Percentiles rank a stretch among this genome's conserved stretches.
These are phyloP conservation scores for Pherbina coryleti DNA, from an alignment of 2,888 invertebrate genomes.

Conservation along the genomic window DNA sequence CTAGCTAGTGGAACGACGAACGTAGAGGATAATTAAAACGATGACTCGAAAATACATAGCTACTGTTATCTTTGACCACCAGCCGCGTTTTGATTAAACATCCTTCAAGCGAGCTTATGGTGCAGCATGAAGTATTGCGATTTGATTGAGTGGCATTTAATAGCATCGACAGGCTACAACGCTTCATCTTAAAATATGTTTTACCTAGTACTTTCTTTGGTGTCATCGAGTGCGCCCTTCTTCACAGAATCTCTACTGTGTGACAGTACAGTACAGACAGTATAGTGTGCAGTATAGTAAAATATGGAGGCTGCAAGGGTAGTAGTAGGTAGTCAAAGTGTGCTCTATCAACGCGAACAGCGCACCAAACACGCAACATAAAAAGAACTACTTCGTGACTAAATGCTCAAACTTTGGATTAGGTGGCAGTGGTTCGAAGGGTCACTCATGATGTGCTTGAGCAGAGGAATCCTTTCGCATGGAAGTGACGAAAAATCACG, in stretches of 20 bases:
- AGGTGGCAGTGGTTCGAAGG: conserved; percentile 17
- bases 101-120: background rate
- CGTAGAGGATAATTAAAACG: conserved; percentile 63
- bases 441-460: conserved; percentile 8
- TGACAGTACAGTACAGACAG: background rate
- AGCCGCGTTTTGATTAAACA: conserved; percentile 47
- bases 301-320: background rate
- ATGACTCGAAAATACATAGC: conserved; percentile 67
- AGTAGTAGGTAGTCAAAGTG: conserved; percentile 15
- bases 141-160: background rate
- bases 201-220: background rate
- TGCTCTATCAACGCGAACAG: conserved; percentile 27
- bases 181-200: background rate
- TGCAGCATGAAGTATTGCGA: background rate
- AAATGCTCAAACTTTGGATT: conserved; percentile 18
- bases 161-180: background rate
- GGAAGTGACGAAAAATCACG: background rate
- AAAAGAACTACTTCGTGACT: conserved; percentile 32
- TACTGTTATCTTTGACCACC: conserved; percentile 66
- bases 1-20: conserved; percentile 36
- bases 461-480: conserved; percentile 18
- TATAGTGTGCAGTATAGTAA: background rate
- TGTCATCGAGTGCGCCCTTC: background rate
- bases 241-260: background rate
- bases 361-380: conserved; percentile 4